phyloP scores from a whole-genome alignment of 2,113 vertebrate genomes.

The Ptilonorhynchus violaceus region DNA sequence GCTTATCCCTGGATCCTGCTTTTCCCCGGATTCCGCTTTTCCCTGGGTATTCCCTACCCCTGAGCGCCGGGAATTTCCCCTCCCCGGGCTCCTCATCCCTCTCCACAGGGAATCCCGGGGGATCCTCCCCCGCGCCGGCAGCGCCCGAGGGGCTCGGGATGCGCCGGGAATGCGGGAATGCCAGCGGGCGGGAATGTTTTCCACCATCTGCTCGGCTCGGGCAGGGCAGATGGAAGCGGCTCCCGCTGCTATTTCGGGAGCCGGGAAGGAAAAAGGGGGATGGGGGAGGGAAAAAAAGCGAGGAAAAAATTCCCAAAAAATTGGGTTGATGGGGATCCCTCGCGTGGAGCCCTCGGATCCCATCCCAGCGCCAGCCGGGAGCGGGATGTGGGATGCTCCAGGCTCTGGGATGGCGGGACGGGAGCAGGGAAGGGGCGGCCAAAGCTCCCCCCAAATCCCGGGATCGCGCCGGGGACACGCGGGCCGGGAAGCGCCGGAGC shows the following conservation, averaged over 20 bases:
- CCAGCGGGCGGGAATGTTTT: background rate
- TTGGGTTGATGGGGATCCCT: background rate
- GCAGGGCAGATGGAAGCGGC: background rate
- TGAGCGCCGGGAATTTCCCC: background rate
- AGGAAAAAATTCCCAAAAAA: background rate
- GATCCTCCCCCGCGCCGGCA: background rate
- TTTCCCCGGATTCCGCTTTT: background rate
- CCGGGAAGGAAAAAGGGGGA: background rate
- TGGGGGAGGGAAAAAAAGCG: background rate
- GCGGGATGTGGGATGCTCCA: background rate
- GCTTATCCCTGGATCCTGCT: background rate
- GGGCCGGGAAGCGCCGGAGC: background rate
- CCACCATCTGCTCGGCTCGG: background rate
- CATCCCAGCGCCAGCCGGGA: fast-evolving
- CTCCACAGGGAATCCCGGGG: fast-evolving
- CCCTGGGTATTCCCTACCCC: background rate
- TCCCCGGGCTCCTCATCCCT: fast-evolving
- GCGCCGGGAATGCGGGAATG: background rate
- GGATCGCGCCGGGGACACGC: background rate
- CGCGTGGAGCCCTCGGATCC: background rate
- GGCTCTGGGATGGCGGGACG: background rate
- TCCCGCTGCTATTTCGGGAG: background rate
- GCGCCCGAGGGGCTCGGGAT: background rate
- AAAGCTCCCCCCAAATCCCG: background rate
- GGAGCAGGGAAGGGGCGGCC: background rate